Conservation (phyloP, 2,797 vertebrate genomes). For the Fistularia commersonii region DNA sequence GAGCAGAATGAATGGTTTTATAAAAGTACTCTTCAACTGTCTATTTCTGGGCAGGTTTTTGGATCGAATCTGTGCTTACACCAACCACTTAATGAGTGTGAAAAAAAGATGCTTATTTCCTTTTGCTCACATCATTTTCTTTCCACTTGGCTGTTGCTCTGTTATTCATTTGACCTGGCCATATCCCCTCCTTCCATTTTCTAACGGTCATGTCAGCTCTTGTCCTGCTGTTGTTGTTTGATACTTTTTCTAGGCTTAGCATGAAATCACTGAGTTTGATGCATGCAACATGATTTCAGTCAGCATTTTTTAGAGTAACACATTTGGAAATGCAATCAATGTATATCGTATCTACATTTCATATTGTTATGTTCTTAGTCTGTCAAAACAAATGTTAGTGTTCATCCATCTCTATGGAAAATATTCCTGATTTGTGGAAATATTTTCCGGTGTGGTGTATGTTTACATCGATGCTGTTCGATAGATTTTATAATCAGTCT, state of each 20-base stretch:
- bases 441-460: constrained; percentile 1
- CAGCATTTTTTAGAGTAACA: constrained; percentile 2
- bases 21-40: too few relatives aligned
- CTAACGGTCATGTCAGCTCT: constrained; percentile 36
- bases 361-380: constrained; percentile 8
- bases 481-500: neutral
- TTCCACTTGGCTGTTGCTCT: constrained; percentile 82
- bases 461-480: constrained; percentile 12
- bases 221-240: constrained; percentile 34
- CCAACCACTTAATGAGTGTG: too few relatives aligned
- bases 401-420: constrained; percentile 12
- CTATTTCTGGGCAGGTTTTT: too few relatives aligned
- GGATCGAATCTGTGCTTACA: too few relatives aligned
- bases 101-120: too few relatives aligned
- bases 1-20: too few relatives aligned
- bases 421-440: constrained; percentile 2
- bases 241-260: constrained; percentile 25
- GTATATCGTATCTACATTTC: too few relatives aligned
- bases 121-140: constrained; percentile 85
- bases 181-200: constrained; percentile 20
- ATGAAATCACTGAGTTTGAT: constrained; percentile 33
- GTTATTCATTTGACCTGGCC: constrained; percentile 42
- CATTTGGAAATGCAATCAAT: too few relatives aligned
- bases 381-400: constrained; percentile 13
- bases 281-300: constrained; percentile 48